A percentile compares a stretch with the other conserved stretches of the same genome.
These are phyloP conservation scores for Tryphoninae sp. DNA, from an alignment of 2,888 invertebrate genomes.

Conservation along the genomic window DNA sequence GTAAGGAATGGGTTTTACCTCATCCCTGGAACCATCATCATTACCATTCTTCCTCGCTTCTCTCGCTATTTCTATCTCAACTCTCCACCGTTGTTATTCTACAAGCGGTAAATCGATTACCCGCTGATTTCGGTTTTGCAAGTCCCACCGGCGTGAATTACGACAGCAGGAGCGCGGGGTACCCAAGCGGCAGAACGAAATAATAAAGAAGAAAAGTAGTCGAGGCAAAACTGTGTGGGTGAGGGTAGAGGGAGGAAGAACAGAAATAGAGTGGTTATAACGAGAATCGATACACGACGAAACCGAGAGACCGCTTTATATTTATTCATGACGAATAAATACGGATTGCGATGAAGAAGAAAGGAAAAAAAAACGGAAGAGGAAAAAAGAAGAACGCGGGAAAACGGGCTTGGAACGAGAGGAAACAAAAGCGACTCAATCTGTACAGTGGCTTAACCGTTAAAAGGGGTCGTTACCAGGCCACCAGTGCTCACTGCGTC, in stretches of 20 bases:
- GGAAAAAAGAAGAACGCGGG: not conserved
- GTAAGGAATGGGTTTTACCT: not conserved
- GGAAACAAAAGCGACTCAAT: constrained; percentile 50
- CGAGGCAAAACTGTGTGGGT: constrained; percentile 26
- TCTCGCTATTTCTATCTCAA: constrained; percentile 33
- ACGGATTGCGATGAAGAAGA: constrained; percentile 30
- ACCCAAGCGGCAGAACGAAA: constrained; percentile 48
- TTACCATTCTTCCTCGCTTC: constrained; percentile 51
- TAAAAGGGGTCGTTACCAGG: constrained; percentile 50
- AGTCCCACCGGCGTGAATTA: constrained; percentile 44
- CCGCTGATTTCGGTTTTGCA: constrained; percentile 58
- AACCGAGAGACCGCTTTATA: constrained; percentile 47
- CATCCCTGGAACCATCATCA: constrained; percentile 39
- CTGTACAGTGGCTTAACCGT: constrained; percentile 48
- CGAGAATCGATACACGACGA: constrained; percentile 56
- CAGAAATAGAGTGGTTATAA: constrained; percentile 54
- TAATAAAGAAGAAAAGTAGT: constrained; percentile 60
- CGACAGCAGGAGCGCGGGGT: constrained; percentile 30
- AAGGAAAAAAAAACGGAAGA: not conserved
- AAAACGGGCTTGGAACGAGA: constrained; percentile 11
- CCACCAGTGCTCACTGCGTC: constrained; percentile 9
- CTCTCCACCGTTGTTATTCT: constrained; percentile 35
- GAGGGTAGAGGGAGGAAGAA: not conserved
- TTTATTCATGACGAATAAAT: constrained; percentile 61
- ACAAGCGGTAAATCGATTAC: constrained; percentile 55